phyloP scores from a whole-genome alignment of 2,797 vertebrate species.

The Dallia pectoralis region DNA sequence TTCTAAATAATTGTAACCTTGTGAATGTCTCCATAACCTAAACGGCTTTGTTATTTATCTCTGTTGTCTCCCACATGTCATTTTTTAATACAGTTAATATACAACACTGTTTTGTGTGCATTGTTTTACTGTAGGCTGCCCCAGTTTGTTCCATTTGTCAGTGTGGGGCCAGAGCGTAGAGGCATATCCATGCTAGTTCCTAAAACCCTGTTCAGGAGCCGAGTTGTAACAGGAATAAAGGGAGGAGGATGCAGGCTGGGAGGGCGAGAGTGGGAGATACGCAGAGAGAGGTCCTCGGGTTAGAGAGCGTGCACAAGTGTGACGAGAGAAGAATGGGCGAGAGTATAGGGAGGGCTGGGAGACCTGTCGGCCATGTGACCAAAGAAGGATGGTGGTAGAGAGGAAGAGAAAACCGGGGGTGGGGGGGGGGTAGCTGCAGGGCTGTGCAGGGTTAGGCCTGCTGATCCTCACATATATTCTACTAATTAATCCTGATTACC shows the following conservation, averaged over 20 bases:
- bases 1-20: neutral
- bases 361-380: slow-evolving; percentile 7
- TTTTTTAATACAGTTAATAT: neutral
- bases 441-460: slow-evolving; percentile 54
- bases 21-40: neutral
- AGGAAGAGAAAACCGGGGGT: slow-evolving; percentile 11
- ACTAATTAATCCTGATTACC: slow-evolving; percentile 80
- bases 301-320: neutral
- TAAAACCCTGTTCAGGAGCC: slow-evolving; percentile 5
- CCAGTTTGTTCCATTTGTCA: neutral
- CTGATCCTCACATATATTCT: slow-evolving; percentile 76
- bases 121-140: neutral
- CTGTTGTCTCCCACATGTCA: neutral
- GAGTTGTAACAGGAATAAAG: slow-evolving; percentile 1
- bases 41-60: neutral
- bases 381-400: slow-evolving; percentile 8
- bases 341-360: neutral
- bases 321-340: slow-evolving; percentile 13
- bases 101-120: neutral
- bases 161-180: slow-evolving; percentile 32
- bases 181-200: neutral
- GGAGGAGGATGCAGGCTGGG: neutral
- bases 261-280: slow-evolving; percentile 6
- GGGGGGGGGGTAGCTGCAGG: slow-evolving; percentile 30
- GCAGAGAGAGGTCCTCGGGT: neutral